phyloP scores from a whole-genome alignment of 2,888 invertebrate genomes.

The Hololepta plana region DNA sequence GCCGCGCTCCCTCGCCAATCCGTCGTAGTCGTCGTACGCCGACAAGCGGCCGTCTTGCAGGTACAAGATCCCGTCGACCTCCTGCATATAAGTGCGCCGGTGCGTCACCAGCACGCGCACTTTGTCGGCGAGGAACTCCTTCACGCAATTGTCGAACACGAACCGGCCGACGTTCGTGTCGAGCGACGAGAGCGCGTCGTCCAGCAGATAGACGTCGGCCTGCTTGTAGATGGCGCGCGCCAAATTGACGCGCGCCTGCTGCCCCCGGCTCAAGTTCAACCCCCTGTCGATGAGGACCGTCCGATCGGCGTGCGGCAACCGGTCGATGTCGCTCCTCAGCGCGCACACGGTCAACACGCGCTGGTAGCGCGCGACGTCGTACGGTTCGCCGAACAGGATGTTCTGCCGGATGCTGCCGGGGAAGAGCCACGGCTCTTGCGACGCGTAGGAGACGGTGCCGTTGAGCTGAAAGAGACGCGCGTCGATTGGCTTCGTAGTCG shows the following conservation, averaged over 20 bases:
- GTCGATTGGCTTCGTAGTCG: too few species aligned
- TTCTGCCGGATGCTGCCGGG: conserved; percentile 78
- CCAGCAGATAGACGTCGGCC: conserved; percentile 72
- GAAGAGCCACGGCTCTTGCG: conserved; percentile 79
- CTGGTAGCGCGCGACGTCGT: conserved; percentile 34
- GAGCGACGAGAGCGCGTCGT: conserved; percentile 87
- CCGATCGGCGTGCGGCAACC: conserved; percentile 67
- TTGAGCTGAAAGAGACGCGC: too few species aligned
- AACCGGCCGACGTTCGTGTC: conserved; percentile 81
- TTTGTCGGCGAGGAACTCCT: conserved; percentile 43
- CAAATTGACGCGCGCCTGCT: conserved; percentile 74
- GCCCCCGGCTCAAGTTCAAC: conserved; percentile 61
- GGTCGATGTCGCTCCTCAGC: conserved; percentile 50
- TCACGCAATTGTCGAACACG: conserved; percentile 68
- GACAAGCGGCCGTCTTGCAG: conserved; percentile 37
- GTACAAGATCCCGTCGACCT: conserved; percentile 38
- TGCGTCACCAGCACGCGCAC: conserved; percentile 63
- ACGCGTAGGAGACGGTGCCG: conserved; percentile 60
- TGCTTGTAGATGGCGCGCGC: conserved; percentile 75
- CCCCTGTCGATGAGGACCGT: conserved; percentile 74
- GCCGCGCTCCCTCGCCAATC: too few species aligned
- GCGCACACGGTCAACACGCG: conserved; percentile 52
- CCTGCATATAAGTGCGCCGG: conserved; percentile 49
- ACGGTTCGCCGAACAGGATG: conserved; percentile 71
- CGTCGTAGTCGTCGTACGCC: conserved; percentile 50